A percentile compares a stretch with the other conserved stretches of the same genome.
These are phyloP conservation scores for Myanophis thanlyinensis DNA, from an alignment of 2,113 vertebrate genomes.

Conservation along the genomic window DNA sequence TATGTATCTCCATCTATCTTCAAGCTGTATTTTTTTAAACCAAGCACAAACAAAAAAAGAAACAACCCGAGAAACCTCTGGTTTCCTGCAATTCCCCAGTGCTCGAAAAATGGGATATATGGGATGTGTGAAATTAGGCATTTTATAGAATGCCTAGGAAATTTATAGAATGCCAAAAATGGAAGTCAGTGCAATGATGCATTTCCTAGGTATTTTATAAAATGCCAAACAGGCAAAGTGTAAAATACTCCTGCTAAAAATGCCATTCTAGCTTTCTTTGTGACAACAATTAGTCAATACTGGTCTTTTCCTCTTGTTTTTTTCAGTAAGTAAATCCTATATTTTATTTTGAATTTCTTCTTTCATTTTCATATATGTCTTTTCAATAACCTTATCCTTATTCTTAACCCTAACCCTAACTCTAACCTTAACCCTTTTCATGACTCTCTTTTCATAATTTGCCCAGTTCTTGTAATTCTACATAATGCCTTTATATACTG, in stretches of 20 bases:
- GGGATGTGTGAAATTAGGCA: not conserved
- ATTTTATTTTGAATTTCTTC: not conserved
- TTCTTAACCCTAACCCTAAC: not conserved
- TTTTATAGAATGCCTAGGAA: not conserved
- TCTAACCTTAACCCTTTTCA: not conserved
- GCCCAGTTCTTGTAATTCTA: not conserved
- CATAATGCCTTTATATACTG: not conserved
- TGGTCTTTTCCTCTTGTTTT: not conserved
- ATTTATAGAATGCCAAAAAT: not conserved
- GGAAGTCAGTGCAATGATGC: too few relatives aligned
- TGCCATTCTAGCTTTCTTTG: not conserved
- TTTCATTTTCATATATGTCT: not conserved
- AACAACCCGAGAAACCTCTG: not conserved
- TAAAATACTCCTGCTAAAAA: not conserved
- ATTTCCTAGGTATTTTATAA: not conserved
- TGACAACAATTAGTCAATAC: not conserved
- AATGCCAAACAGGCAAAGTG: not conserved
- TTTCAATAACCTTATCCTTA: not conserved
- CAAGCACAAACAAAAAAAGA: not conserved
- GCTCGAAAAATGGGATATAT: not conserved
- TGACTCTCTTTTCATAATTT: not conserved
- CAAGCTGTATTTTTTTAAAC: not conserved
- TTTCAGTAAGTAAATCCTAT: not conserved
- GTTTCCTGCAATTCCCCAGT: not conserved
- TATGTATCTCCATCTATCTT: not conserved